phyloP scores from a whole-genome alignment of 2,113 vertebrate genomes.

The Oxyura jamaicensis region DNA sequence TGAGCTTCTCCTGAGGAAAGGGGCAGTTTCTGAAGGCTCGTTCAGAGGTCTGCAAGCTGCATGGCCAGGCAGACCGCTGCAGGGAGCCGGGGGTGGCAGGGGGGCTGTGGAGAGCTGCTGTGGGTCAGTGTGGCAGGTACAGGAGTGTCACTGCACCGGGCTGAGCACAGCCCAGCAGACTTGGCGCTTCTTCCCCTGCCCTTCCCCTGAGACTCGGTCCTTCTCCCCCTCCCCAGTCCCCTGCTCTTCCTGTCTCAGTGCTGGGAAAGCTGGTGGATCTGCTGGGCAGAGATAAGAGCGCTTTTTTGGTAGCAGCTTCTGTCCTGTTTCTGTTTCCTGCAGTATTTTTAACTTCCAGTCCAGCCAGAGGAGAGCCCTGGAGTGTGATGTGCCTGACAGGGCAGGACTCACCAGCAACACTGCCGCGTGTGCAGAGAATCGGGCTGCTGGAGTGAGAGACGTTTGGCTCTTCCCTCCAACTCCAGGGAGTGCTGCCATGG shows the following conservation, averaged over 20 bases:
- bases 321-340: slow-evolving; percentile 2
- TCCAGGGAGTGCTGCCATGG: not conserved
- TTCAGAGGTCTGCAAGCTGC: not conserved
- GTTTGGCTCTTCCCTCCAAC: not conserved
- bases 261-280: slow-evolving; percentile 15
- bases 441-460: not conserved
- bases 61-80: not conserved
- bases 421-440: not conserved
- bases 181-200: not conserved
- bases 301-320: not conserved
- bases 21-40: not conserved
- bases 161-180: not conserved
- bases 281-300: slow-evolving; percentile 54
- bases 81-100: not conserved
- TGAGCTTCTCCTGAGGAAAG: not conserved
- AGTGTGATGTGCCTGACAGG: not conserved
- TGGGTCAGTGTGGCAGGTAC: not conserved
- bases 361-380: not conserved
- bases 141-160: not conserved
- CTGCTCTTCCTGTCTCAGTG: not conserved
- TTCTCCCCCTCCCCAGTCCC: not conserved
- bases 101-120: not conserved
- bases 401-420: not conserved
- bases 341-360: slow-evolving; percentile 24
- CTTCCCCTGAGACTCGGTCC: not conserved